Conservation (phyloP, 2,888 invertebrate genomes). For the Ligdia adustata region DNA sequence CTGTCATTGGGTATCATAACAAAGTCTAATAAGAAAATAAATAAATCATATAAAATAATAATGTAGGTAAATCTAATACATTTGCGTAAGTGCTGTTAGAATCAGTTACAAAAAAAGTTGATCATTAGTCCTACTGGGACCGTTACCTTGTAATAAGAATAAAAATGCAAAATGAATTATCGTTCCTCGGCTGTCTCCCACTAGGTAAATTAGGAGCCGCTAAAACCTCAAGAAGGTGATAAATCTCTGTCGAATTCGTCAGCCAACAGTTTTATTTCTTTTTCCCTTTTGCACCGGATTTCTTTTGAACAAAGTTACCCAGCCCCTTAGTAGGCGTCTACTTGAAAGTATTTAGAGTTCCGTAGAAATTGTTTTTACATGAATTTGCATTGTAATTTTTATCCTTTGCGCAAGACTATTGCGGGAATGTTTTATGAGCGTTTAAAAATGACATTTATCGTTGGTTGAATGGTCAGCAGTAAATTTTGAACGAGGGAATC, state of each 20-base stretch:
- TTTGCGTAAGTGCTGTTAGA: too few relatives aligned
- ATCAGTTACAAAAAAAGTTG: background rate
- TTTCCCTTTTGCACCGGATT: slow-evolving; percentile 53
- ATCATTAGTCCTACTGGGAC: slow-evolving; percentile 8
- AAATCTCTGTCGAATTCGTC: slow-evolving; percentile 75
- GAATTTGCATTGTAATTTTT: slow-evolving; percentile 27
- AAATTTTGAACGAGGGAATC: too few relatives aligned
- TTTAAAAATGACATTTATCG: slow-evolving; percentile 2
- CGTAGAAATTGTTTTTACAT: slow-evolving; percentile 36
- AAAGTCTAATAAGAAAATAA: too few relatives aligned
- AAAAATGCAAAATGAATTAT: slow-evolving; percentile 51
- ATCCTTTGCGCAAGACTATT: slow-evolving; percentile 12
- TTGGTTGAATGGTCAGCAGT: too few relatives aligned
- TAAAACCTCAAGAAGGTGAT: slow-evolving; percentile 65
- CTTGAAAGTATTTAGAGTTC: slow-evolving; percentile 38
- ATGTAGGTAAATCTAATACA: too few relatives aligned
- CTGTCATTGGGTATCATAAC: too few relatives aligned
- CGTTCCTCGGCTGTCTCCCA: slow-evolving; percentile 43
- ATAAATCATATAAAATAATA: too few relatives aligned
- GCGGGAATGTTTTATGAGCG: slow-evolving; percentile 2
- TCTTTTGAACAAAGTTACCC: slow-evolving; percentile 62
- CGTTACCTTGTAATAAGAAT: slow-evolving; percentile 34
- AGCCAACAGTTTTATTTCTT: slow-evolving; percentile 69
- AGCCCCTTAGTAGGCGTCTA: slow-evolving; percentile 34
- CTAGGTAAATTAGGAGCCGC: slow-evolving; percentile 66